These are phyloP conservation scores for Phyllostomus discolor DNA, from an alignment of 2,113 vertebrate species.

Conservation along the genomic window DNA sequence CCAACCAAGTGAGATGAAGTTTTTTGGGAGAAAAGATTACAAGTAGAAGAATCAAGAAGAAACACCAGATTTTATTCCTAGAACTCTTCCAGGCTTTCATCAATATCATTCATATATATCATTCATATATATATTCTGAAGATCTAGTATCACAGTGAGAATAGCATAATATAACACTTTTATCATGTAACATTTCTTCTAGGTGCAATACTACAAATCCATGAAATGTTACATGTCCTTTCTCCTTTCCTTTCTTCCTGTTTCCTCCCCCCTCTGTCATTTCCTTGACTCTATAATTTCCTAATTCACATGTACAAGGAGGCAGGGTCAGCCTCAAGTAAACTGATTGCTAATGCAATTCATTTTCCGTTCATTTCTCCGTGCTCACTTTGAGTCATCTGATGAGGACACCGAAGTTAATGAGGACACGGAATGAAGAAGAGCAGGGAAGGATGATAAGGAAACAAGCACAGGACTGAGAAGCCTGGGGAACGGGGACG, in stretches of 20 bases:
- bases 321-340: constrained; percentile 21
- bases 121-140: background rate
- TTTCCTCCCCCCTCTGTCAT: background rate
- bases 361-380: constrained; percentile 59
- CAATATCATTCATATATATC: background rate
- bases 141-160: background rate
- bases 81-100: background rate
- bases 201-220: background rate
- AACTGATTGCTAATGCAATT: constrained; percentile 72
- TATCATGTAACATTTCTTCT: background rate
- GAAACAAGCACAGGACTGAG: background rate
- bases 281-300: constrained; percentile 10
- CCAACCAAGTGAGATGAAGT: background rate
- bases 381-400: constrained; percentile 52
- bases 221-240: background rate
- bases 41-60: background rate
- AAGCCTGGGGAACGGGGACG: background rate
- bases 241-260: background rate
- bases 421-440: constrained; percentile 36
- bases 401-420: constrained; percentile 64
- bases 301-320: background rate
- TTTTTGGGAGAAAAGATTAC: background rate
- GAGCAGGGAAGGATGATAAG: background rate
- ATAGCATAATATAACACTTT: background rate
- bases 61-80: background rate